Conservation (phyloP, 2,797 vertebrate species). For the Sandelia bainsii region DNA sequence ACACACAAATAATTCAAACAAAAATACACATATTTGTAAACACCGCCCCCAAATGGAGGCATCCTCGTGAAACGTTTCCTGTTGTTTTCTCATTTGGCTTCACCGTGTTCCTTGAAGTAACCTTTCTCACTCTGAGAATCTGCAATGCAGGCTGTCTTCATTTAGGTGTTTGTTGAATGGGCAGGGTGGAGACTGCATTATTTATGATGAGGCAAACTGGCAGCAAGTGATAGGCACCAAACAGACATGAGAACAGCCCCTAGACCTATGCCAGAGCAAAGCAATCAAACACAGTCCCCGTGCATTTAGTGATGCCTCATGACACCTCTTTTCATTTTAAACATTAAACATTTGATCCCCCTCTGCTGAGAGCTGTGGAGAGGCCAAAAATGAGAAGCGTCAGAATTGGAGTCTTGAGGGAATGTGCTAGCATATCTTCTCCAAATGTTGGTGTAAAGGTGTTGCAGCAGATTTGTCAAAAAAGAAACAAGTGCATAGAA, state of each 20-base stretch:
- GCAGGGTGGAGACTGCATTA: conserved; percentile 78
- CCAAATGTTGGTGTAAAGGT: conserved; percentile 60
- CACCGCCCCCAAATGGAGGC: conserved; percentile 54
- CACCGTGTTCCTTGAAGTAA: conserved; percentile 73
- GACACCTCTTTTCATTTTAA: conserved; percentile 74
- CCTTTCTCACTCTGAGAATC: conserved; percentile 76
- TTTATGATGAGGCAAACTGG: conserved; percentile 79
- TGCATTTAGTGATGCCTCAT: conserved; percentile 65
- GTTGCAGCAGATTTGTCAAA: conserved; percentile 62
- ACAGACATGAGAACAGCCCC: conserved; percentile 67
- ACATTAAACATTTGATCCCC: conserved; percentile 61
- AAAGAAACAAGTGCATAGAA: conserved; percentile 34
- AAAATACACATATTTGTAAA: conserved; percentile 68
- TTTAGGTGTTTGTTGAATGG: conserved; percentile 78
- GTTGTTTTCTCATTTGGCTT: conserved; percentile 61
- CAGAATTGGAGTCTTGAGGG: conserved; percentile 58
- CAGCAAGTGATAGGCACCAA: conserved; percentile 75
- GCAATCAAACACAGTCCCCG: conserved; percentile 69
- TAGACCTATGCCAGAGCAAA: conserved; percentile 43
- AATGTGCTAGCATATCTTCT: conserved; percentile 14
- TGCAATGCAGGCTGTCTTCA: conserved; percentile 77
- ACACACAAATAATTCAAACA: conserved; percentile 47
- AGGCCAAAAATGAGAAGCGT: conserved; percentile 54
- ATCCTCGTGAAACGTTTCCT: conserved; percentile 59
- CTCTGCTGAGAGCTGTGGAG: conserved; percentile 48